Percentiles rank a stretch among this genome's conserved stretches.
Conservation (phyloP, 1,140 invertebrate genomes). For the Diorhabda carinulata region DNA sequence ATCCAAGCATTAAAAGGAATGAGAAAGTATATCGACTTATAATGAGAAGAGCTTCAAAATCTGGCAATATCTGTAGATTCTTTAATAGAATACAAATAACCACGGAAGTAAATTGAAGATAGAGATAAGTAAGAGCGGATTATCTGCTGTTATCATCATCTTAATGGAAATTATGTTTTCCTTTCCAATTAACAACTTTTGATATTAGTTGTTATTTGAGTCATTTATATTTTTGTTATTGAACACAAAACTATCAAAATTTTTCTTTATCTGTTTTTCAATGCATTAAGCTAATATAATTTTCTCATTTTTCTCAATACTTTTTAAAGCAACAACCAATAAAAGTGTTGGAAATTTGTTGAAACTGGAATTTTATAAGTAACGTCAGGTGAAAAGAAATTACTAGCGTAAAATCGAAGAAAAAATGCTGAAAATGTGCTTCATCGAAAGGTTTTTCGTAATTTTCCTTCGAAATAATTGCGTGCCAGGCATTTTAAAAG, state of each 20-base stretch:
- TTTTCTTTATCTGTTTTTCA: not conserved
- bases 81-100: too few relatives aligned
- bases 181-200: not conserved
- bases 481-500: constrained; percentile 34
- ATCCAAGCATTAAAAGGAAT: too few relatives aligned
- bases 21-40: too few relatives aligned
- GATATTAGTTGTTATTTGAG: not conserved
- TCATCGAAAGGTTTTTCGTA: constrained; percentile 22
- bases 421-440: constrained; percentile 18
- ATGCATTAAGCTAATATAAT: not conserved
- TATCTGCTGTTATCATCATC: not conserved
- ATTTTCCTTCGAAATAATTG: constrained; percentile 33
- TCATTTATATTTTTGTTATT: not conserved
- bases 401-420: constrained; percentile 14
- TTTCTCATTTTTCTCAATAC: not conserved
- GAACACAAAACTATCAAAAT: not conserved
- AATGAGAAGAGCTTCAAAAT: too few relatives aligned
- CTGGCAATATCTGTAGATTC: too few relatives aligned
- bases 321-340: not conserved
- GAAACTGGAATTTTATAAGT: not conserved
- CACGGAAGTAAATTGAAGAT: too few relatives aligned
- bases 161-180: not conserved
- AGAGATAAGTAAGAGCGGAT: not conserved
- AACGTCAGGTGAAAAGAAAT: constrained; percentile 13
- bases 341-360: not conserved